These are phyloP conservation scores for Sapajus apella DNA, from an alignment of 2,113 vertebrate species.

Conservation along the genomic window DNA sequence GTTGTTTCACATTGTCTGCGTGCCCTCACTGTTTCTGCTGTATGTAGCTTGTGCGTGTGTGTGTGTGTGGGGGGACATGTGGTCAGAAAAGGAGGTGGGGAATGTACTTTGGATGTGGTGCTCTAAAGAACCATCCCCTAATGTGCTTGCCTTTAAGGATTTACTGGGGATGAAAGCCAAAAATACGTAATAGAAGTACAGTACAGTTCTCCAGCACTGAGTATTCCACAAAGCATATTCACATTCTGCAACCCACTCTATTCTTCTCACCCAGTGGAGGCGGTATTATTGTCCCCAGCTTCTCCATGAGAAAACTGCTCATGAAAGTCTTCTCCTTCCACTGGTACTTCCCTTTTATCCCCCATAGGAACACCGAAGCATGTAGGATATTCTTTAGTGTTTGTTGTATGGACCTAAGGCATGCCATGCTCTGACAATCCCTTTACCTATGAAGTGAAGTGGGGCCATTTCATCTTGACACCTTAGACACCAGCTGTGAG, in stretches of 20 bases:
- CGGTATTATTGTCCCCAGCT: fast-evolving
- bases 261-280: background rate
- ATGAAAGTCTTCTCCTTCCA: fast-evolving
- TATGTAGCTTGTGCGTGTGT: no score
- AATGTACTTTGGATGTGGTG: background rate
- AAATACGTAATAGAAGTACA: fast-evolving
- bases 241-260: fast-evolving
- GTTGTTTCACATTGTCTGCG: fast-evolving
- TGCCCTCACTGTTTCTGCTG: no score
- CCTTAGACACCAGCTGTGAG: no score
- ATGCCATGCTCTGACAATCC: background rate
- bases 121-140: background rate
- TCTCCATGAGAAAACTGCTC: background rate
- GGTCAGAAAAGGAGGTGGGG: no score
- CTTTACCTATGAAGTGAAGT: no score
- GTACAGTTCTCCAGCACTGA: fast-evolving
- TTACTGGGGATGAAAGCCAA: background rate
- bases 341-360: fast-evolving
- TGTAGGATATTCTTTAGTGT: fast-evolving
- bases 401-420: background rate
- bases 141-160: background rate
- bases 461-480: no score
- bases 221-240: fast-evolving
- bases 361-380: fast-evolving
- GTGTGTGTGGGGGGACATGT: fast-evolving